Percentiles rank a stretch among this genome's conserved stretches.
phyloP scores from a whole-genome alignment of 2,113 vertebrate genomes.

The Callithrix jacchus region DNA sequence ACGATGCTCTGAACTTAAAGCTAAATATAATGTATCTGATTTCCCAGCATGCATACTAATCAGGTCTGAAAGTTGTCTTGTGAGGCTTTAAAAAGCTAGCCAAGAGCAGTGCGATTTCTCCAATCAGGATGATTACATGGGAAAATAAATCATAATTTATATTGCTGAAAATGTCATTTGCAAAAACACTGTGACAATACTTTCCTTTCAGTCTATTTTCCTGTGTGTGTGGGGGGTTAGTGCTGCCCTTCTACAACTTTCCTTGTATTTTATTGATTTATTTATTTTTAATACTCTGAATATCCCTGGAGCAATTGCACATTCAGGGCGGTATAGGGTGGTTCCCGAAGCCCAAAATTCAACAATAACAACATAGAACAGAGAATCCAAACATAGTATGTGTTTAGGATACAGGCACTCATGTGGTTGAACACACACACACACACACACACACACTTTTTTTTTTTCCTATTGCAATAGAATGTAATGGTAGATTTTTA shows the following conservation, averaged over 20 bases:
- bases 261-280: slow-evolving; percentile 14
- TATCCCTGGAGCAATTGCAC: not conserved
- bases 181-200: slow-evolving; percentile 70
- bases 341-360: not conserved
- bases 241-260: slow-evolving; percentile 72
- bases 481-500: not conserved
- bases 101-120: slow-evolving; percentile 71
- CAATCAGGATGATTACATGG: slow-evolving; percentile 81
- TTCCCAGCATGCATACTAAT: slow-evolving; percentile 75
- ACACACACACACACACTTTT: not conserved
- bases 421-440: fast-evolving
- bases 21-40: slow-evolving; percentile 77
- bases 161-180: slow-evolving; percentile 78
- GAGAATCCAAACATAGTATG: not conserved
- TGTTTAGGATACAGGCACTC: not conserved
- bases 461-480: not conserved
- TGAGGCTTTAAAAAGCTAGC: slow-evolving; percentile 77
- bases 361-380: not conserved
- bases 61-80: slow-evolving; percentile 77
- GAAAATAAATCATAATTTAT: slow-evolving; percentile 82
- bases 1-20: slow-evolving; percentile 64
- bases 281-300: slow-evolving; percentile 53
- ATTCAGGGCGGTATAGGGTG: not conserved
- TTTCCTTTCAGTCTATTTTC: slow-evolving; percentile 76
- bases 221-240: slow-evolving; percentile 48